phyloP scores from a whole-genome alignment of 1,140 invertebrate genomes.

The Maniola jurtina region DNA sequence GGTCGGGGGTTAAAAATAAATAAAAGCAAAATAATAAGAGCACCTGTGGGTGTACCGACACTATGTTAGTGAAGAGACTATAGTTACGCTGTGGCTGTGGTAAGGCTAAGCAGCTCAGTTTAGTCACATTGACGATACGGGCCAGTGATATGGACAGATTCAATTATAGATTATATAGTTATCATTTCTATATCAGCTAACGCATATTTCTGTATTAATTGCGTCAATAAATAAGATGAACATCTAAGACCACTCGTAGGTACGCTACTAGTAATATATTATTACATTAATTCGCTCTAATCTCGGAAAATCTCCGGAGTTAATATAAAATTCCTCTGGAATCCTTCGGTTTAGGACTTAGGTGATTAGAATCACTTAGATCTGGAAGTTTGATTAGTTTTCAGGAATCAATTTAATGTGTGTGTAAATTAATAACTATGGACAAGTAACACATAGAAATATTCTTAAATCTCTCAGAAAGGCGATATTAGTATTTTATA shows the following conservation, averaged over 20 bases:
- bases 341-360: no score
- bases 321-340: no score
- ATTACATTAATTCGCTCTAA: neutral
- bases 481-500: no score
- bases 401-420: no score
- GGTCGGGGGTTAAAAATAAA: no score
- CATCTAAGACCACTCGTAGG: neutral
- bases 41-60: no score
- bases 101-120: neutral
- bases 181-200: constrained; percentile 3
- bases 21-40: no score
- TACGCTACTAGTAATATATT: neutral
- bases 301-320: neutral
- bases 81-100: no score
- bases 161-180: constrained; percentile 3
- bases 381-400: no score
- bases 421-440: neutral
- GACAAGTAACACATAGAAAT: neutral
- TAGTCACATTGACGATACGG: neutral
- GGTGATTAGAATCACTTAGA: no score
- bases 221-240: constrained; percentile 4
- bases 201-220: constrained; percentile 4
- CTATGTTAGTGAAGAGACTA: no score
- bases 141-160: neutral
- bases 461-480: neutral